Percentiles rank a stretch among this genome's conserved stretches.
phyloP scores from a whole-genome alignment of 1,140 invertebrate species.

The Lineus longissimus region DNA sequence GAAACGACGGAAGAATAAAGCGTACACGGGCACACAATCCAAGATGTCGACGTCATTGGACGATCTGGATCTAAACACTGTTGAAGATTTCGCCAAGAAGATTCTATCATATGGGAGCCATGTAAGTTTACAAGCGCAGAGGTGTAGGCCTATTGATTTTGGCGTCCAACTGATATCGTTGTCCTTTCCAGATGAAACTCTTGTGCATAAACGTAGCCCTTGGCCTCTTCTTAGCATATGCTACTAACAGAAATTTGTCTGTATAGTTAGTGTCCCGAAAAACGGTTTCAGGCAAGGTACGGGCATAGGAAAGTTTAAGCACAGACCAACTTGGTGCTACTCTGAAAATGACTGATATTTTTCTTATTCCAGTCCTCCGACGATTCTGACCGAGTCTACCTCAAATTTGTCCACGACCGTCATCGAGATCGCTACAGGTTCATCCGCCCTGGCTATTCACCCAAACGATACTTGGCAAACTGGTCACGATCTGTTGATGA shows the following conservation, averaged over 20 bases:
- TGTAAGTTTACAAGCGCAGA: conserved; percentile 30
- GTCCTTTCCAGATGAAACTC: no score
- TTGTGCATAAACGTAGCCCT: no score
- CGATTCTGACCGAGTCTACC: conserved; percentile 29
- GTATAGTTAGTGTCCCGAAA: no score
- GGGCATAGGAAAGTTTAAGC: no score
- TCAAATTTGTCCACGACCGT: conserved; percentile 36
- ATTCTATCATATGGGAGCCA: conserved; percentile 46
- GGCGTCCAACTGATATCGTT: no score
- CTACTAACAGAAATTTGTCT: no score
- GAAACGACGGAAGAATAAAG: conserved; percentile 15
- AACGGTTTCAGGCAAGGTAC: no score
- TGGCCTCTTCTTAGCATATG: no score
- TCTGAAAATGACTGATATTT: background rate
- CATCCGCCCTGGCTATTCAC: conserved; percentile 51
- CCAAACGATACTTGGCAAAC: conserved; percentile 49
- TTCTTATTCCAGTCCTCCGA: conserved; percentile 16
- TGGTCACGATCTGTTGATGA: conserved; percentile 51
- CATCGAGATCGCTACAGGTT: conserved; percentile 35
- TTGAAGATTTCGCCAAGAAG: conserved; percentile 49
- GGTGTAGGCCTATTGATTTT: no score
- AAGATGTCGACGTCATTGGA: background rate
- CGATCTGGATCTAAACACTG: conserved; percentile 29
- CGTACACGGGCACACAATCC: background rate
- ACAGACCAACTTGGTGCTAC: no score